These are phyloP conservation scores for Trachurus trachurus DNA, from an alignment of 2,797 vertebrate genomes.

Conservation along the genomic window DNA sequence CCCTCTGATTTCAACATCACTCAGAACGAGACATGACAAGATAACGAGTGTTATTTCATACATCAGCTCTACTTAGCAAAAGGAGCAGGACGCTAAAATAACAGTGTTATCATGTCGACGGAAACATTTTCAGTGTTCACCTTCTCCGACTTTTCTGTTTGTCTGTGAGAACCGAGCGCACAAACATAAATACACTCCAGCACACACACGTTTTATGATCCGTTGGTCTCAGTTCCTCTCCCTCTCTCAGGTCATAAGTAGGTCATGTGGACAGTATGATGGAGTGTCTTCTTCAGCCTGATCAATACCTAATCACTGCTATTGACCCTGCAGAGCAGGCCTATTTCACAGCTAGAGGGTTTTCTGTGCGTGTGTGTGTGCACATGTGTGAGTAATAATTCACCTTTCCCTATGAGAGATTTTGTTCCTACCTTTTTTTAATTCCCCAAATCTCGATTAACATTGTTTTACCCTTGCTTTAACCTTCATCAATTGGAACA, in stretches of 20 bases:
- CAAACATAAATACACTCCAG: conserved; percentile 15
- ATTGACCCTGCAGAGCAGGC: conserved; percentile 76
- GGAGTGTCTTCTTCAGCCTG: conserved; percentile 78
- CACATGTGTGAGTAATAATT: conserved; percentile 38
- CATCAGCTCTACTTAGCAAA: not conserved
- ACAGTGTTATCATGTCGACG: not conserved
- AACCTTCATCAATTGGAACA: conserved; percentile 27
- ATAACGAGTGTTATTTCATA: not conserved
- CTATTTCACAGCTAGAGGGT: conserved; percentile 67
- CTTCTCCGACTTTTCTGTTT: not conserved
- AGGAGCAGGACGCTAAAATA: not conserved
- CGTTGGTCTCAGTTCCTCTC: conserved; percentile 27
- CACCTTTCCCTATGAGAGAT: conserved; percentile 19
- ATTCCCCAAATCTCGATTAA: conserved; percentile 49
- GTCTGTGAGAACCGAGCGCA: not conserved
- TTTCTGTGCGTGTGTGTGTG: conserved; percentile 32
- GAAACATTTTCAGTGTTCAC: not conserved
- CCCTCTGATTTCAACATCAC: not conserved
- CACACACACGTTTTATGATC: conserved; percentile 52
- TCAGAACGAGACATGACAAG: not conserved
- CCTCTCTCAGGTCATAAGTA: conserved; percentile 79
- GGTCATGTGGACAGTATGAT: conserved; percentile 83
- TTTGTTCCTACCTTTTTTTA: conserved; percentile 24
- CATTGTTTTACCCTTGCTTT: conserved; percentile 43
- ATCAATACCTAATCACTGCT: conserved; percentile 86